Percentiles rank a stretch among this genome's conserved stretches.
Conservation (phyloP, 2,888 invertebrate genomes). For the Rhopalosiphum nymphaeae region DNA sequence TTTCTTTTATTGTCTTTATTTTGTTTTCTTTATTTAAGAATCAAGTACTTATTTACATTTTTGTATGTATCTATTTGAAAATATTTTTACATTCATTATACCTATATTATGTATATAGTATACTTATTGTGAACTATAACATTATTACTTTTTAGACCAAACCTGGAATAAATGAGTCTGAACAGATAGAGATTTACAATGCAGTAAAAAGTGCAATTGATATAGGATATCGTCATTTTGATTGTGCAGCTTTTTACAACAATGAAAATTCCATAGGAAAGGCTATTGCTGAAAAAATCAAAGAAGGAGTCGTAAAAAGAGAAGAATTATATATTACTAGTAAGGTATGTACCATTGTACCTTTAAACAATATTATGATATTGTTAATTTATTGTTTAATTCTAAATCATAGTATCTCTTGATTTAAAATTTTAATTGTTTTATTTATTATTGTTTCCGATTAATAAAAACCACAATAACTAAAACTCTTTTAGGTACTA, state of each 20-base stretch:
- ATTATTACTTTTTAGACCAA: conserved; percentile 11
- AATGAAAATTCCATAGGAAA: conserved; percentile 80
- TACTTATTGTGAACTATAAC: background rate
- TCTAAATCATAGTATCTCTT: background rate
- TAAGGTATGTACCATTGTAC: conserved; percentile 71
- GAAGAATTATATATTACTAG: conserved; percentile 80
- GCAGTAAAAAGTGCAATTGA: conserved; percentile 82
- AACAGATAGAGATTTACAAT: conserved; percentile 76
- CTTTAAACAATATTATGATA: background rate
- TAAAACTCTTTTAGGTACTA: background rate
- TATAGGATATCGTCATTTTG: conserved; percentile 82
- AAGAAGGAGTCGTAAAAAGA: conserved; percentile 77
- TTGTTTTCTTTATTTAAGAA: background rate
- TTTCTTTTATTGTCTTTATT: background rate
- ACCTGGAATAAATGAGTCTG: conserved; percentile 66
- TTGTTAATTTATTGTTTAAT: background rate
- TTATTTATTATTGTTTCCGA: background rate
- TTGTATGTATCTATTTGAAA: background rate
- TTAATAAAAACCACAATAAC: background rate
- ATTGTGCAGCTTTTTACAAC: conserved; percentile 80
- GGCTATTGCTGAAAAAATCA: conserved; percentile 76
- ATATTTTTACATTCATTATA: background rate
- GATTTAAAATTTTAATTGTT: background rate
- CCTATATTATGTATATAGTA: background rate
- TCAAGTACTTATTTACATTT: background rate